Evolutionary conservation across 2,888 invertebrate species (phyloP), one percentile per base, ranked within the genome.

Genomic region (Tenthredo scrophulariae): DNA sequence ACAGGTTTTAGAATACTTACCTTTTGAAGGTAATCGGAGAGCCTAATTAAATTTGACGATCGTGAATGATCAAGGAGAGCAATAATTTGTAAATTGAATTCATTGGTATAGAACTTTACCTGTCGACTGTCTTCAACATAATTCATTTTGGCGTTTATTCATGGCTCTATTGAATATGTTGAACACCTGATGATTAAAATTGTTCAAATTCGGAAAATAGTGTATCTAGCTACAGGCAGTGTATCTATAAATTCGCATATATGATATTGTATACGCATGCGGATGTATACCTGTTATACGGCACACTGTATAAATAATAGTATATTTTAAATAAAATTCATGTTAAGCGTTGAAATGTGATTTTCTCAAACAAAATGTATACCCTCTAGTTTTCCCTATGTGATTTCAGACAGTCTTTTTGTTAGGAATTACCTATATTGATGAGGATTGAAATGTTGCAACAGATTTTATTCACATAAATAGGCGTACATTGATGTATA

Each of bases 401-500:
- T 22, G 26, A 26, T 62, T 62, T 7, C 18, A 7, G 7, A 10
- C 26, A 62, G 10, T 26, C 0, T 22, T 62, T 26, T 3, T 3
- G 33, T 33, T 6, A 33, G 33, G 15, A 67, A 33, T 18, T 67
- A n/a, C n/a, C n/a, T n/a, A 33, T 7, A 7, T 80, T 15, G 15
- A 9, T 6, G 1, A 22, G 15, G 4, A 58, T 40, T 77, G 15
- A 54, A 43, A 77, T 89, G 86, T 87, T 84, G 85, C 86, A 87
- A 88, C 87, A 85, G 84, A 89, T 85, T 90, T 91, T 90, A 90
- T 90, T 90, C 89, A 90, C 88, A 90, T 88, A 87, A 87, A 86
- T 87, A 89, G 89, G 90, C 88, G 86, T 89, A 90, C 89, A 91
- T 87, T 88, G 86, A 88, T 88, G 88, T 88, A 90, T 89, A 29